These are phyloP conservation scores for Montipora capitata DNA, from an alignment of 92 coral and sea anemone genomes.

Conservation along the genomic window DNA sequence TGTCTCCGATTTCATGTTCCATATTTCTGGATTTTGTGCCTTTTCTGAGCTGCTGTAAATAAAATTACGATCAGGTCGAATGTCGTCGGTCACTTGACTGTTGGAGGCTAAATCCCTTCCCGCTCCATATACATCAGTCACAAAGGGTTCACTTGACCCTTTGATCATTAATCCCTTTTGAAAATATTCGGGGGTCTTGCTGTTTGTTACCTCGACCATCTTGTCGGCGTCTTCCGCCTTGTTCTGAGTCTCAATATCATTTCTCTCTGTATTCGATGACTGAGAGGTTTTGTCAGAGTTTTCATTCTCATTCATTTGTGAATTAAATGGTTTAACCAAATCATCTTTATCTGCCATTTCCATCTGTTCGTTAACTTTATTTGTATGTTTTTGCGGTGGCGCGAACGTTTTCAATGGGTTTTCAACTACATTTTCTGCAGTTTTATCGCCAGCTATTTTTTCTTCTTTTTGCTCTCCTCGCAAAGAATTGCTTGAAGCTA, in stretches of 20 bases:
- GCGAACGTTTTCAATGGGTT: not conserved
- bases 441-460: not conserved
- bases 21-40: not conserved
- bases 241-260: too few relatives aligned
- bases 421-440: not conserved
- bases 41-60: slow-evolving; percentile 9
- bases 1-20: not conserved
- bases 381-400: not conserved
- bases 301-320: not conserved
- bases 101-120: not conserved
- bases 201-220: not conserved
- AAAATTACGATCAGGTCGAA: not conserved
- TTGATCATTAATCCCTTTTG: not conserved
- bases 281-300: not conserved
- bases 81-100: not conserved
- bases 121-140: not conserved
- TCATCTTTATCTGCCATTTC: not conserved
- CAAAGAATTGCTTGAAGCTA: not conserved
- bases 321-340: not conserved
- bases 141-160: not conserved
- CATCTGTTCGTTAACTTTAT: not conserved
- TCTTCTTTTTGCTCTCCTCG: too few relatives aligned
- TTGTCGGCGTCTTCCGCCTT: not conserved
- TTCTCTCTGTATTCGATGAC: not conserved
- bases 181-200: not conserved